phyloP scores from a whole-genome alignment of 2,888 invertebrate genomes.

The Drosophila bunnanda region DNA sequence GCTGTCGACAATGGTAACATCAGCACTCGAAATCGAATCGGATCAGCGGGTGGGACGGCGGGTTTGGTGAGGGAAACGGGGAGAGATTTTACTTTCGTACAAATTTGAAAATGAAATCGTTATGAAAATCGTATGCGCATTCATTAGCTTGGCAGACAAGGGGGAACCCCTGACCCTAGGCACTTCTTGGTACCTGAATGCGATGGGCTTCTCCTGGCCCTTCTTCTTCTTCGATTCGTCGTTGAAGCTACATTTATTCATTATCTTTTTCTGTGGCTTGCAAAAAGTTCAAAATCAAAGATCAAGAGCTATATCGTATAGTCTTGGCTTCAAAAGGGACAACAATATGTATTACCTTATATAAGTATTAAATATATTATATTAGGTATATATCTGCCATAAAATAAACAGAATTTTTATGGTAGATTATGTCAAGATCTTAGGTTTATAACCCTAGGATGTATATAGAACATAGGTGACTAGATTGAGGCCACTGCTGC shows the following conservation, averaged over 20 bases:
- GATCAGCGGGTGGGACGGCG: conserved; percentile 4
- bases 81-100: conserved; percentile 11
- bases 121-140: conserved; percentile 47
- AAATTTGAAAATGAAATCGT: conserved; percentile 46
- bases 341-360: not conserved
- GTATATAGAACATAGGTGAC: not conserved
- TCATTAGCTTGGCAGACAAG: conserved; percentile 5
- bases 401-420: no score
- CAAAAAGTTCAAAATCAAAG: not conserved
- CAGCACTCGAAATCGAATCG: conserved; percentile 5
- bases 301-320: not conserved
- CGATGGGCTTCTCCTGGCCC: conserved; percentile 4
- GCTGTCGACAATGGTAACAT: conserved; percentile 27
- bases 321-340: not conserved
- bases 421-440: no score
- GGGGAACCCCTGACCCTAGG: not conserved
- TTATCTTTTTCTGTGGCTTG: conserved; percentile 1
- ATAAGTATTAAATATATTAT: no score
- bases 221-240: not conserved
- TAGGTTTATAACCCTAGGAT: no score
- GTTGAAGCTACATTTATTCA: not conserved
- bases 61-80: not conserved
- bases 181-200: conserved; percentile 1
- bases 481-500: not conserved
- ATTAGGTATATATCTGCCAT: no score